Evolutionary conservation across 2,797 vertebrate genomes (phyloP), one percentile per base, ranked within the genome.

Genomic region (Tamandua tetradactyla): DNA sequence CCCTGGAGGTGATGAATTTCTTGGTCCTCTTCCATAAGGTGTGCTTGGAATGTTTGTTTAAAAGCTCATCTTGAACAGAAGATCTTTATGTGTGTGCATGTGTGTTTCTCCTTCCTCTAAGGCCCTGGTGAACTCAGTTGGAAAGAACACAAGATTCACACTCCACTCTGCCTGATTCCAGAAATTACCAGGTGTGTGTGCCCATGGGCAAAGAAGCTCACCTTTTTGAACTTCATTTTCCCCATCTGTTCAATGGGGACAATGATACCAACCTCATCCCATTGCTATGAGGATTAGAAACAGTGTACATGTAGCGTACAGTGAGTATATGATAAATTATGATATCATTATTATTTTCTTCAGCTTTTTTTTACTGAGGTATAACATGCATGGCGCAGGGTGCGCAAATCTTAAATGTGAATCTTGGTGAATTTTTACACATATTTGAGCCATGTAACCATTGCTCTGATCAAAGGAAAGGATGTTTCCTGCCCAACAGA

Each of bases 401-500:
- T 18, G 23, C 22, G 17, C 61, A 59, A 37, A 61, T 42, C 13
- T 27, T 55, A 61, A 14, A 5, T 15, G 8, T 44, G 1, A 42
- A 61, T 71, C n/a, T 78, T 0, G 1, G 40, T 1, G 40, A 49
- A 3, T 5, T 15, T 69, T 25, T 42, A 30, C 30, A 15, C 40
- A 14, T 0, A 23, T 12, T 7, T 4, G 12, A 27, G 20, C 47
- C 52, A 5, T 2, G 35, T 55, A 17, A 25, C 25, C 47, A 2
- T 44, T 0, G 1, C 47, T 47, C 6, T 55, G 15, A 44, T 6
- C 18, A 17, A 72, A 6, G 47, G 27, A 27, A 0, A 7, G 27
- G 17, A 2, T 22, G 27, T 47, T 40, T 23, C 44, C 3, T 35
- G 47, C 23, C 62, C 71, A 23, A 18, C 4, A 25, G 37, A 61